Percentiles rank a stretch among this genome's conserved stretches.
phyloP scores from a whole-genome alignment of 2,888 invertebrate species.

The Flabesymbios commensalis region DNA sequence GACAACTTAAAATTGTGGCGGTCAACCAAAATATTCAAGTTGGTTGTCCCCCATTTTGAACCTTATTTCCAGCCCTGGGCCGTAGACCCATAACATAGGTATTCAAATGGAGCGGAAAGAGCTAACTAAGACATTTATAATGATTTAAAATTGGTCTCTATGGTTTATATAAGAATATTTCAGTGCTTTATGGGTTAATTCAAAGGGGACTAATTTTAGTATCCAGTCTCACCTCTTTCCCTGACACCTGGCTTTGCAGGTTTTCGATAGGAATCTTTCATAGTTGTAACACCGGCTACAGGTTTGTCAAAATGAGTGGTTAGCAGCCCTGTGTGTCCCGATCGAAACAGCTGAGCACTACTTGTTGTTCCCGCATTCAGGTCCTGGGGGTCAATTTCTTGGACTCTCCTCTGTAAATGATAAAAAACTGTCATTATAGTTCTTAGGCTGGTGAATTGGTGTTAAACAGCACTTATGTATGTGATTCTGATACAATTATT shows the following conservation, averaged over 20 bases:
- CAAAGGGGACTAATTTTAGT: too few relatives aligned
- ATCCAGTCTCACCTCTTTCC: slow-evolving; percentile 23
- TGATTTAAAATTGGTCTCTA: too few relatives aligned
- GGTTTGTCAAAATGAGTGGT: slow-evolving; percentile 45
- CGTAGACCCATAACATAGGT: too few relatives aligned
- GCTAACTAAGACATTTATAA: too few relatives aligned
- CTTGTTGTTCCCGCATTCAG: slow-evolving; percentile 35
- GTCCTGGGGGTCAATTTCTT: slow-evolving; percentile 41
- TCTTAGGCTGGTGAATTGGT: slow-evolving; percentile 1
- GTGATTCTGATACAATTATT: background rate
- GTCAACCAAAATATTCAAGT: too few relatives aligned
- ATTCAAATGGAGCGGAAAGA: too few relatives aligned
- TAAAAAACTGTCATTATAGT: background rate
- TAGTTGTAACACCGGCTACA: slow-evolving; percentile 45
- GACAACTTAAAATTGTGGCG: too few relatives aligned
- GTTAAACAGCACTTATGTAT: slow-evolving; percentile 12
- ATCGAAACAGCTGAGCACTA: slow-evolving; percentile 42
- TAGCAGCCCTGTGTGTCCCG: slow-evolving; percentile 52
- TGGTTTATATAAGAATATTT: too few relatives aligned
- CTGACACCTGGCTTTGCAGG: slow-evolving; percentile 39
- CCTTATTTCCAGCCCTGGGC: too few relatives aligned
- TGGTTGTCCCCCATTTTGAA: too few relatives aligned
- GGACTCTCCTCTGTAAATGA: slow-evolving; percentile 15
- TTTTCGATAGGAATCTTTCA: slow-evolving; percentile 47
- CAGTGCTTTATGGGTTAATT: too few relatives aligned